phyloP scores from a whole-genome alignment of 2,113 vertebrate genomes.

The Polypterus senegalus region DNA sequence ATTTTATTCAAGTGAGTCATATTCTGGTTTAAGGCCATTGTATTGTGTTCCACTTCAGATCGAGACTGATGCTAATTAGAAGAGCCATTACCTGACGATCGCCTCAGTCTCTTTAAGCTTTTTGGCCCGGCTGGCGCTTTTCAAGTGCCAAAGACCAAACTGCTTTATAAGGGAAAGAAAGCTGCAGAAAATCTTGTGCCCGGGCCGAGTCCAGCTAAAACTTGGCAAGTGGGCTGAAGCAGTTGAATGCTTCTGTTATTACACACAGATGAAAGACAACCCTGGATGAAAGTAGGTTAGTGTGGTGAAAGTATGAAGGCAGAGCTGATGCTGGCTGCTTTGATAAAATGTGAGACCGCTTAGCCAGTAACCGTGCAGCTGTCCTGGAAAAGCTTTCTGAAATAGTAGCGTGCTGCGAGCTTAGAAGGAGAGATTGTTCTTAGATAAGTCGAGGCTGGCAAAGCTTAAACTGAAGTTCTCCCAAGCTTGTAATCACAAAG shows the following conservation, averaged over 20 bases:
- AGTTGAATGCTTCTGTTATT: not conserved
- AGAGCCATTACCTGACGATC: not conserved
- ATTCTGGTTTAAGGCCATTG: not conserved
- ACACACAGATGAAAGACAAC: not conserved
- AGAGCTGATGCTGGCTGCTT: too few species aligned
- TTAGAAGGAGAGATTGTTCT: too few species aligned
- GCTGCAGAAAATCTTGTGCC: not conserved
- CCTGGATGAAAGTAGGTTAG: not conserved
- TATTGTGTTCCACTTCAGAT: not conserved
- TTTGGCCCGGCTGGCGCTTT: not conserved
- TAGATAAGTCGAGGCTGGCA: too few species aligned
- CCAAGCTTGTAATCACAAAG: too few species aligned
- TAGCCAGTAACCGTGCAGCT: too few species aligned
- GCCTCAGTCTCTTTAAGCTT: not conserved
- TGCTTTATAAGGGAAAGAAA: slow-evolving; percentile 1
- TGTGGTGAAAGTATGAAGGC: too few species aligned
- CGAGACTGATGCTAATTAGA: not conserved
- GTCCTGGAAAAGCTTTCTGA: too few species aligned
- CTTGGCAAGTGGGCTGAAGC: not conserved
- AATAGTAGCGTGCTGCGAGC: too few species aligned
- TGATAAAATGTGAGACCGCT: too few species aligned
- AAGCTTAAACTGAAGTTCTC: too few species aligned
- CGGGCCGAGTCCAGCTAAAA: not conserved
- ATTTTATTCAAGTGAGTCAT: not conserved
- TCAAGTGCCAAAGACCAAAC: not conserved